Conservation (phyloP, 2,113 vertebrate genomes). For the Glaucomys volans region DNA sequence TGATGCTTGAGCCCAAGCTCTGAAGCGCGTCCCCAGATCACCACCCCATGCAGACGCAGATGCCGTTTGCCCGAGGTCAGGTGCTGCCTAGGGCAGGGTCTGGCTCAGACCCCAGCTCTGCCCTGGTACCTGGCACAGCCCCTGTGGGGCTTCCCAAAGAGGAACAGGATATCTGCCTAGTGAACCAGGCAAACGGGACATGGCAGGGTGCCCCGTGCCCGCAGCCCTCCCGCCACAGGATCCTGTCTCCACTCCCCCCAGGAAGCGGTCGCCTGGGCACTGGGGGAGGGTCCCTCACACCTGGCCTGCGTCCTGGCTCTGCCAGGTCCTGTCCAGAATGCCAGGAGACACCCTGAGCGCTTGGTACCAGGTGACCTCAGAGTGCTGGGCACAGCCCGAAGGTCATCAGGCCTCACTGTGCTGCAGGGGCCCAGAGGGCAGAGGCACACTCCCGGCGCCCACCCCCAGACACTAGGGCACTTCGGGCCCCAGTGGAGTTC, state of each 20-base stretch:
- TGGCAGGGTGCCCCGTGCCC: not conserved
- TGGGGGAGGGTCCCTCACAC: not conserved
- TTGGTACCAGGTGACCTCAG: too few species aligned
- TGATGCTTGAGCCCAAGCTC: not conserved
- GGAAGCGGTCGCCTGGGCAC: not conserved
- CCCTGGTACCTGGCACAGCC: accelerated
- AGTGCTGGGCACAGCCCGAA: too few species aligned
- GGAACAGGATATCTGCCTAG: not conserved
- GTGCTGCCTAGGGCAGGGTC: not conserved
- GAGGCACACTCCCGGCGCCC: not conserved
- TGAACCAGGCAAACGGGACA: not conserved
- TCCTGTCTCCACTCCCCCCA: not conserved
- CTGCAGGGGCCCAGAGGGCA: not conserved
- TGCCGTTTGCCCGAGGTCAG: accelerated
- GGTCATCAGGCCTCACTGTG: accelerated
- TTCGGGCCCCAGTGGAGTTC: not conserved
- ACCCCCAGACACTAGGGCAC: not conserved
- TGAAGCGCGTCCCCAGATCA: not conserved
- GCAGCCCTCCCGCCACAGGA: not conserved
- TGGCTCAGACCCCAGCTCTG: not conserved
- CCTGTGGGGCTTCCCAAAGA: not conserved
- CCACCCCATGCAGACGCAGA: not conserved
- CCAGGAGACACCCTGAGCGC: too few species aligned
- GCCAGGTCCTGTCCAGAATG: too few species aligned
- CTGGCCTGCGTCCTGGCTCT: not conserved